Evolutionary conservation across 2,113 vertebrate genomes (phyloP).

Genomic region (Hemichromis elongatus): DNA sequence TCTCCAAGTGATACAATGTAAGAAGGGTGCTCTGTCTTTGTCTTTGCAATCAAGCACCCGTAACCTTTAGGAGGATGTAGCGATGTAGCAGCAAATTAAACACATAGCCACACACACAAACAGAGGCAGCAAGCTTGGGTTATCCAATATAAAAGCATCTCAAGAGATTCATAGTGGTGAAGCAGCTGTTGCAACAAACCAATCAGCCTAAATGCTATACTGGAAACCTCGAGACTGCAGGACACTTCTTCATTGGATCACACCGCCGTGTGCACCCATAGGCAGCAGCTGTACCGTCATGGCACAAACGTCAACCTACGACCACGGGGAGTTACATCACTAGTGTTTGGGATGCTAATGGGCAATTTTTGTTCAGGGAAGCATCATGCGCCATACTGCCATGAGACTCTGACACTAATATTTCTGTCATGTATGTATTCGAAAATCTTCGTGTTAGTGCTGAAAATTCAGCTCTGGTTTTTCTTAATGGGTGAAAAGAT

Average conservation of each 20-base stretch:
- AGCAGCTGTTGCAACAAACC: slow-evolving; percentile 31
- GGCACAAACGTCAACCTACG: not conserved
- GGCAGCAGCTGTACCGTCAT: not conserved
- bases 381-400: not conserved
- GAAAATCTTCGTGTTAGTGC: not conserved
- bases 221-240: slow-evolving; percentile 16
- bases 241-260: slow-evolving; percentile 5
- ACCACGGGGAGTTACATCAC: not conserved
- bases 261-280: not conserved
- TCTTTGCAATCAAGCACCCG: slow-evolving; percentile 11
- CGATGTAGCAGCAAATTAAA: not conserved
- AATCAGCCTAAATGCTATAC: slow-evolving; percentile 30
- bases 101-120: not conserved
- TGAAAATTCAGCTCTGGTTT: not conserved
- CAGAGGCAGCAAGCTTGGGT: slow-evolving; percentile 13
- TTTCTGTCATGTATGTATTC: not conserved
- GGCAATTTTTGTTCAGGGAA: not conserved
- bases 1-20: not conserved
- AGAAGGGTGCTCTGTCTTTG: not conserved
- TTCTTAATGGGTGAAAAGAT: not conserved
- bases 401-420: not conserved
- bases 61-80: not conserved
- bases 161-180: not conserved
- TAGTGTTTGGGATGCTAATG: not conserved
- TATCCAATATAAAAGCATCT: not conserved